phyloP scores from a whole-genome alignment of 2,888 invertebrate genomes.

The Xanthorhoe designata region DNA sequence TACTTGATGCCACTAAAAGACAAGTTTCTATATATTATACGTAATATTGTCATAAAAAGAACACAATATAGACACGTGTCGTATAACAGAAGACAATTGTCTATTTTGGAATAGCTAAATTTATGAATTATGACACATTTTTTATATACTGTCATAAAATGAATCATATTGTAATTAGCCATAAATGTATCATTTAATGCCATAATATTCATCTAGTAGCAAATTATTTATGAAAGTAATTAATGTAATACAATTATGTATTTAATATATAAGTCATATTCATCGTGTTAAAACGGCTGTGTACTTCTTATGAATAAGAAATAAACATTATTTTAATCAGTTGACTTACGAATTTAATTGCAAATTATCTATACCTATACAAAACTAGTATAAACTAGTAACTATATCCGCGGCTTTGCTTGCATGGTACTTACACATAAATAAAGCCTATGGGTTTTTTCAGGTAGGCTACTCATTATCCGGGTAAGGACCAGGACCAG shows the following conservation, averaged over 20 bases:
- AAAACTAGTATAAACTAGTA: no score
- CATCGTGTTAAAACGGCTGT: conserved; percentile 75
- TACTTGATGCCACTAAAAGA: background rate
- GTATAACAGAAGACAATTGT: background rate
- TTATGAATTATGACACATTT: background rate
- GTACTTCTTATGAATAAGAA: conserved; percentile 76
- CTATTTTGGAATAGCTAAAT: background rate
- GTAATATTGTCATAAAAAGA: background rate
- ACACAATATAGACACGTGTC: no score
- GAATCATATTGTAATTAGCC: background rate
- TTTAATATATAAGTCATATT: conserved; percentile 19
- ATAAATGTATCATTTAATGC: background rate
- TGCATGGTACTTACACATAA: no score
- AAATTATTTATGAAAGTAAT: conserved; percentile 10
- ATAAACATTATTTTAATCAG: conserved; percentile 36
- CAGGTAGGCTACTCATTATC: no score
- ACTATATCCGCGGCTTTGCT: no score
- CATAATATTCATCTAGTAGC: background rate
- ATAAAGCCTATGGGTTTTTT: no score
- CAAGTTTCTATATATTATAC: background rate
- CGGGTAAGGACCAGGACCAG: no score
- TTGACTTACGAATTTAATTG: conserved; percentile 2
- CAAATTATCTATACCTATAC: no score
- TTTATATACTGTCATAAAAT: background rate
- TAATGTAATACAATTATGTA: conserved; percentile 14